Conservation (phyloP, 2,797 vertebrate genomes). For the Moxostoma hubbsi region DNA sequence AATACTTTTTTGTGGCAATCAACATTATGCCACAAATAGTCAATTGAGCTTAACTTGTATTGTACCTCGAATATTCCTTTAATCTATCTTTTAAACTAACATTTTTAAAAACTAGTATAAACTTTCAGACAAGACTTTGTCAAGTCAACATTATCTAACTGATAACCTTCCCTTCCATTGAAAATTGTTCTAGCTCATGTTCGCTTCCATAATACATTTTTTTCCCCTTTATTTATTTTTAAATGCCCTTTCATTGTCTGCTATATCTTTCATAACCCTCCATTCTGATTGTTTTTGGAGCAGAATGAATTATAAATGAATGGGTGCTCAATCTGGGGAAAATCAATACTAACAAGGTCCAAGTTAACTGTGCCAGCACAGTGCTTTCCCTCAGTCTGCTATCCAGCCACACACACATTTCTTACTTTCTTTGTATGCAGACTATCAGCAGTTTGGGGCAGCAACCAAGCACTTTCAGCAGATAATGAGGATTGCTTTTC, state of each 20-base stretch:
- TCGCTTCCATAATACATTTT: too few species aligned
- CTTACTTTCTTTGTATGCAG: conserved; percentile 36
- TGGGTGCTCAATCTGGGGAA: conserved; percentile 69
- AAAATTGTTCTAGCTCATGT: too few species aligned
- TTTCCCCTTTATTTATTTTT: conserved; percentile 5
- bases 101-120: too few species aligned
- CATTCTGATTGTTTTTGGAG: conserved; percentile 50
- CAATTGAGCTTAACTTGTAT: too few species aligned
- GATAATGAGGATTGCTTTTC: conserved; percentile 41
- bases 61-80: too few species aligned
- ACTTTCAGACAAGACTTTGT: too few species aligned
- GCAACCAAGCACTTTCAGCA: conserved; percentile 29
- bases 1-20: too few species aligned
- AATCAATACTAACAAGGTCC: conserved; percentile 79
- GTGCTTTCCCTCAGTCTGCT: conserved; percentile 54
- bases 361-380: conserved; percentile 62
- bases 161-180: too few species aligned
- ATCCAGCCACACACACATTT: conserved; percentile 30
- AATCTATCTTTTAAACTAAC: too few species aligned
- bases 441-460: conserved; percentile 14
- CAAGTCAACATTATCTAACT: too few species aligned
- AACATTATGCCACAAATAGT: too few species aligned
- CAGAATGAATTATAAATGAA: conserved; percentile 77
- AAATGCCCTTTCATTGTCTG: not conserved
- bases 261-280: conserved; percentile 56